These are phyloP conservation scores for Sebastes itinus DNA, from an alignment of 2,797 vertebrate genomes.

Conservation along the genomic window DNA sequence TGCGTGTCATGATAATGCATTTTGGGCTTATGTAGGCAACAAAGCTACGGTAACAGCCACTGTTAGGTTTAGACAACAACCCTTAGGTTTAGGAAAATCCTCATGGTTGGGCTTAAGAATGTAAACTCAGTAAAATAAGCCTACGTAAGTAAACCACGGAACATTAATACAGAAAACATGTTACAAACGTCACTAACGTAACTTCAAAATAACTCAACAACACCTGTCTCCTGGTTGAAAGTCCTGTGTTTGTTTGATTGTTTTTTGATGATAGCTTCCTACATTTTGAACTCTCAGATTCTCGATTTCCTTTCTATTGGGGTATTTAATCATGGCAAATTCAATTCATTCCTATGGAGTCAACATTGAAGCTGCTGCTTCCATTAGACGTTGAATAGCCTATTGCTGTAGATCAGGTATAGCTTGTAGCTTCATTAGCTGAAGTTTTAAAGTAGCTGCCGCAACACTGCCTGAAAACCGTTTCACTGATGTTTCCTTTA, in stretches of 20 bases:
- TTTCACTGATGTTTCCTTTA: not conserved
- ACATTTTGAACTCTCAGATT: not conserved
- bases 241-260: not conserved
- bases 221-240: not conserved
- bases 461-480: not conserved
- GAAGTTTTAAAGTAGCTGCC: not conserved
- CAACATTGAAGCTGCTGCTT: not conserved
- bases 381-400: not conserved
- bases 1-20: no score
- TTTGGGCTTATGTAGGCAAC: no score
- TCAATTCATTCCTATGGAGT: not conserved
- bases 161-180: not conserved
- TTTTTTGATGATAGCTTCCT: not conserved
- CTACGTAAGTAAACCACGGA: not conserved
- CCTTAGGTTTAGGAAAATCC: not conserved
- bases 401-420: not conserved
- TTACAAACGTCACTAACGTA: not conserved
- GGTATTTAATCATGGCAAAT: not conserved
- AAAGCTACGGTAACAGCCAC: no score
- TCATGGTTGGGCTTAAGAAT: not conserved
- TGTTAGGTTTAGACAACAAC: not conserved
- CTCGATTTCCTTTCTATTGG: not conserved
- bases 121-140: not conserved
- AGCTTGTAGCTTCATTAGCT: not conserved
- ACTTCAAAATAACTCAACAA: not conserved